These are phyloP conservation scores for Capitulum mitella DNA, from an alignment of 2,888 invertebrate species.

Conservation along the genomic window DNA sequence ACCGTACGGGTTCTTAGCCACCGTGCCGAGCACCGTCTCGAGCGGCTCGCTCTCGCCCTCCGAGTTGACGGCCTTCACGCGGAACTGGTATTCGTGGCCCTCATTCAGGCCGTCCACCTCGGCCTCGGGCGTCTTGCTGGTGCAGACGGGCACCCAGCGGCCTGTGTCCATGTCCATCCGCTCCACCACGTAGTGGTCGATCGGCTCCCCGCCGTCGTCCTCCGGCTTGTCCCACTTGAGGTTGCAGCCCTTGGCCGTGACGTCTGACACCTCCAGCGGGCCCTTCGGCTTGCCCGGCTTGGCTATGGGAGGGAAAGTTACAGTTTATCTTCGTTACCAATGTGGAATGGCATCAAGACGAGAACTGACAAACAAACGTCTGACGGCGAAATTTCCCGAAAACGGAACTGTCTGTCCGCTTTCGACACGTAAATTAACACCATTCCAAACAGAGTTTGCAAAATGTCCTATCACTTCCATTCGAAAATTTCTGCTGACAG, in stretches of 20 bases:
- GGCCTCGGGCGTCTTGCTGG: conserved; percentile 76
- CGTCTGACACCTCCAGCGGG: conserved; percentile 83
- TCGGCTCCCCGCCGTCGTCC: conserved; percentile 91
- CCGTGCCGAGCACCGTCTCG: conserved; percentile 68
- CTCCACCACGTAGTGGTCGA: conserved; percentile 91
- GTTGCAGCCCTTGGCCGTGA: conserved; percentile 85
- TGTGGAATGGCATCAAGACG: too few relatives aligned
- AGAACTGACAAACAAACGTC: too few relatives aligned
- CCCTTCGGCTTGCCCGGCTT: conserved; percentile 90
- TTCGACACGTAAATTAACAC: too few relatives aligned
- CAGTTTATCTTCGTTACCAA: too few relatives aligned
- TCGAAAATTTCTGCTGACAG: too few relatives aligned
- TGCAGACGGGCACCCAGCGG: conserved; percentile 85
- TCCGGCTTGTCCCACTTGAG: conserved; percentile 94
- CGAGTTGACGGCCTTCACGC: conserved; percentile 89
- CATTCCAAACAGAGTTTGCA: too few relatives aligned
- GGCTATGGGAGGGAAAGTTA: conserved; percentile 42
- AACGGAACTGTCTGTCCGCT: too few relatives aligned
- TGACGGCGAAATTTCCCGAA: too few relatives aligned
- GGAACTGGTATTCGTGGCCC: conserved; percentile 91
- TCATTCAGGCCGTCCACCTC: conserved; percentile 83
- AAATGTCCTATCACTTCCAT: too few relatives aligned
- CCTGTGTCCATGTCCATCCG: conserved; percentile 91
- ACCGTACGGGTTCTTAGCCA: conserved; percentile 74
- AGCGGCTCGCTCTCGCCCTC: conserved; percentile 83